These are phyloP conservation scores for Pseudochaenichthys georgianus DNA, from an alignment of 2,797 vertebrate species.

Conservation along the genomic window DNA sequence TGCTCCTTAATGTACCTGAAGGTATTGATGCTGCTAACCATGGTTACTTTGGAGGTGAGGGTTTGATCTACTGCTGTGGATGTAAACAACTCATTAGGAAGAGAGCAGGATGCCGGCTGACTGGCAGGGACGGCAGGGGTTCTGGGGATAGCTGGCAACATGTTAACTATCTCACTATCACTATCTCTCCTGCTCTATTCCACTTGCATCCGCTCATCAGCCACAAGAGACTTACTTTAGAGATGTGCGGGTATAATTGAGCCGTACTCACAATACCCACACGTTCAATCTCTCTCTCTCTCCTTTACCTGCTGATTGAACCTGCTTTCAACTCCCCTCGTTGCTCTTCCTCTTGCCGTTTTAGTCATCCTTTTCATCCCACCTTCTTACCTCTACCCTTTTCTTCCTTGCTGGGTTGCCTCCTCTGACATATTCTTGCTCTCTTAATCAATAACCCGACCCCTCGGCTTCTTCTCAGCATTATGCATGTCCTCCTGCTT, in stretches of 20 bases:
- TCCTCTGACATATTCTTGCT: conserved; percentile 58
- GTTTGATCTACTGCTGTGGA: conserved; percentile 71
- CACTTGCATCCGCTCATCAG: conserved; percentile 69
- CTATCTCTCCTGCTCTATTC: conserved; percentile 43
- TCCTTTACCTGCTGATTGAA: conserved; percentile 68
- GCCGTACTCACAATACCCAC: conserved; percentile 47
- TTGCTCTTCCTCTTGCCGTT: conserved; percentile 44
- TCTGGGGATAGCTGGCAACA: conserved; percentile 62
- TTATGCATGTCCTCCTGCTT: conserved; percentile 62
- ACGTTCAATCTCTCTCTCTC: conserved; percentile 7
- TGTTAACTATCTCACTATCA: conserved; percentile 54
- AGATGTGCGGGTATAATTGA: conserved; percentile 57
- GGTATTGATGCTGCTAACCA: conserved; percentile 62
- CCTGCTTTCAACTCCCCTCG: conserved; percentile 70
- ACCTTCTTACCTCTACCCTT: conserved; percentile 58
- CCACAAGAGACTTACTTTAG: conserved; percentile 57
- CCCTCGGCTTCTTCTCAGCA: conserved; percentile 56
- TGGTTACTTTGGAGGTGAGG: conserved; percentile 73
- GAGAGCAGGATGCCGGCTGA: conserved; percentile 69
- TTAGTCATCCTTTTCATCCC: conserved; percentile 64
- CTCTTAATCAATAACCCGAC: conserved; percentile 72
- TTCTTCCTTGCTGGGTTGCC: conserved; percentile 42
- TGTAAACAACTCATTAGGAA: conserved; percentile 85
- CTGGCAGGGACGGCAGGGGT: conserved; percentile 77
- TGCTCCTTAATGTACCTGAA: conserved; percentile 59